A percentile compares a stretch with the other conserved stretches of the same genome.
Conservation (phyloP, 92 coral and sea anemone genomes). For the Epizoanthus rinbou region DNA sequence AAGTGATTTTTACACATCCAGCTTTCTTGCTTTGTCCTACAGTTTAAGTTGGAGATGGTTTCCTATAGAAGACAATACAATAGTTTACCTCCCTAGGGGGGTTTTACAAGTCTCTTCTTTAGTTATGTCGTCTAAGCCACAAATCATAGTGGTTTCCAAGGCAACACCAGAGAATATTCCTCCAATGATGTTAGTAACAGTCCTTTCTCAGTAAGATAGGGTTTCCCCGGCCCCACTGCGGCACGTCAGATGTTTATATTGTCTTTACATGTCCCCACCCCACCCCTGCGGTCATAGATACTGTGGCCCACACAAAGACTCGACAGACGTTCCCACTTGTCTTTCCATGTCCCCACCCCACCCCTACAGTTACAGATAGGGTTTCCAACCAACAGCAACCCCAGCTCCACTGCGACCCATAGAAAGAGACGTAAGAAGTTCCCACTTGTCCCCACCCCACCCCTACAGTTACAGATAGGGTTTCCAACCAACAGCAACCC, state of each 20-base stretch:
- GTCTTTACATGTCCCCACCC: no score
- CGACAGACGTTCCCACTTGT: slow-evolving; percentile 59
- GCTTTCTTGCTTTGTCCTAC: no score
- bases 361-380: slow-evolving; percentile 23
- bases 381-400: slow-evolving; percentile 85
- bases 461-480: slow-evolving; percentile 38
- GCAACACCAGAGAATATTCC: no score
- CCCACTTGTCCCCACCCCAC: slow-evolving; percentile 52
- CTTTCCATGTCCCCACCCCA: background rate
- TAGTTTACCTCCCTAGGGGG: no score
- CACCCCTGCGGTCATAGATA: background rate
- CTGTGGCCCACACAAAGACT: slow-evolving; percentile 70
- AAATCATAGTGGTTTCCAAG: no score
- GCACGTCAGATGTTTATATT: slow-evolving; percentile 31
- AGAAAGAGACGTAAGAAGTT: slow-evolving; percentile 54
- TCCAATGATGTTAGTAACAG: no score
- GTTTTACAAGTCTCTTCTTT: no score
- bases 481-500: slow-evolving; percentile 84
- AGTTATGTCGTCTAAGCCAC: no score
- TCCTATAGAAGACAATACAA: no score
- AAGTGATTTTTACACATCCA: no score
- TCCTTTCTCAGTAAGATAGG: slow-evolving; percentile 13
- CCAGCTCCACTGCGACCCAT: slow-evolving; percentile 86
- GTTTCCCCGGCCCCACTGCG: slow-evolving; percentile 84
- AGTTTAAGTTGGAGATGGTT: no score